Percentiles rank a stretch among this genome's conserved stretches.
phyloP scores from a whole-genome alignment of 2,888 invertebrate species.

The Branchellion lobata region DNA sequence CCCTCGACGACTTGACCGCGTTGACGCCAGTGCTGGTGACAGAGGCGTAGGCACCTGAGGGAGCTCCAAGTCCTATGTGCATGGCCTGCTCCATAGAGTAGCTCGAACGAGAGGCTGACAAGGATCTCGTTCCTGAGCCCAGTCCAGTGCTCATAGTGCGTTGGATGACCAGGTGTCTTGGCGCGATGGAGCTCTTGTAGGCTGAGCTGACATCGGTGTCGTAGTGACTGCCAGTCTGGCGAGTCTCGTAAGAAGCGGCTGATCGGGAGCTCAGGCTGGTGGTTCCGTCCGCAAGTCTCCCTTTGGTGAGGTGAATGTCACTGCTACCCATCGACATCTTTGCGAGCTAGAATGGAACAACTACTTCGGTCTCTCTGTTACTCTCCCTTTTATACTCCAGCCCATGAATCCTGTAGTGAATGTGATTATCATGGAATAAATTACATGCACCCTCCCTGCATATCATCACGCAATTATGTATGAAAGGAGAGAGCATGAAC shows the following conservation, averaged over 20 bases:
- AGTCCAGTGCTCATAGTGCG: constrained; percentile 29
- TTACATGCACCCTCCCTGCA: too few species aligned
- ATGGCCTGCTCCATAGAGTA: not conserved
- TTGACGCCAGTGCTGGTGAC: constrained; percentile 57
- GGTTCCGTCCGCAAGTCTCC: not conserved
- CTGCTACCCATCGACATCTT: not conserved
- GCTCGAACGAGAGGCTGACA: constrained; percentile 17
- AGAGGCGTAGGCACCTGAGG: constrained; percentile 56
- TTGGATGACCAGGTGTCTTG: constrained; percentile 48
- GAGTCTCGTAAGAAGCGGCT: not conserved
- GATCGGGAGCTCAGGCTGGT: not conserved
- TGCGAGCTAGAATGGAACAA: not conserved
- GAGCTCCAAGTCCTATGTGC: not conserved
- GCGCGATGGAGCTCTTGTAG: constrained; percentile 46
- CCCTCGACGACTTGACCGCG: constrained; percentile 61
- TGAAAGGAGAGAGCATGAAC: too few species aligned
- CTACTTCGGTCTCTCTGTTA: not conserved
- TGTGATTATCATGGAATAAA: too few species aligned
- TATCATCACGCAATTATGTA: too few species aligned
- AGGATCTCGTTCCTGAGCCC: not conserved
- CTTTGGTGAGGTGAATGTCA: not conserved
- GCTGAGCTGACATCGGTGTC: not conserved
- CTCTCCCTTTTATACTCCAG: not conserved
- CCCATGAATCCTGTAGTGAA: not conserved
- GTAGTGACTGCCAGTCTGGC: not conserved